A percentile compares a stretch with the other conserved stretches of the same genome.
Conservation (phyloP, 2,113 vertebrate species). For the Gobiocypris rarus region DNA sequence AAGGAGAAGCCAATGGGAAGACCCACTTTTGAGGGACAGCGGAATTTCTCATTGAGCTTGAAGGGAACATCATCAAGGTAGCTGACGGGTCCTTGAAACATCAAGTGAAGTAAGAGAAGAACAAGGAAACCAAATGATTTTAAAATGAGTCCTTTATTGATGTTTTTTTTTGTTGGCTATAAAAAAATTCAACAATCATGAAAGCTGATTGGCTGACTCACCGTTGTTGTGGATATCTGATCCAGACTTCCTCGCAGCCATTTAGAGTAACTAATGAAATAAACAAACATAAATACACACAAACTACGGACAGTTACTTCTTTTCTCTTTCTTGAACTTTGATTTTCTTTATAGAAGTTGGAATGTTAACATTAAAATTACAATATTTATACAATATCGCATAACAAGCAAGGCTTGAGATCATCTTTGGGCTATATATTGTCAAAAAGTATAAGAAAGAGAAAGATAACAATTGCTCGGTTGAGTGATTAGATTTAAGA, state of each 20-base stretch:
- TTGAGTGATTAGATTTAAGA: background rate
- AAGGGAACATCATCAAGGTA: slow-evolving; percentile 98
- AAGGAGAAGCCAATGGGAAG: slow-evolving; percentile 90
- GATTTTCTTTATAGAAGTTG: background rate
- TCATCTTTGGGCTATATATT: too few relatives aligned
- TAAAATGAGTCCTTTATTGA: background rate
- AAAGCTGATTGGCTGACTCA: slow-evolving; percentile 70
- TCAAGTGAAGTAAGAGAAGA: slow-evolving; percentile 8
- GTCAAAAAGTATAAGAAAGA: background rate
- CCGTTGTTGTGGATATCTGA: slow-evolving; percentile 89
- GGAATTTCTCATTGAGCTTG: slow-evolving; percentile 96
- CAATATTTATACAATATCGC: background rate
- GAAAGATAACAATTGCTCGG: background rate
- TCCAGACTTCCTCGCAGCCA: slow-evolving; percentile 96
- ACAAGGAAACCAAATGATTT: background rate
- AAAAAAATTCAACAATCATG: background rate
- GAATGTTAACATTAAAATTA: background rate
- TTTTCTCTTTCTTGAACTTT: background rate
- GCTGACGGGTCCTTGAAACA: slow-evolving; percentile 86
- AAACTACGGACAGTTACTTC: background rate
- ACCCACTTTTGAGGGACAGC: slow-evolving; percentile 91
- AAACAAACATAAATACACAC: background rate
- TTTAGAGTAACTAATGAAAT: slow-evolving; percentile 86
- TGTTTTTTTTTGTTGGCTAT: background rate
- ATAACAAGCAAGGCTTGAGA: background rate